Evolutionary conservation across 1,140 invertebrate species (phyloP).

Genomic region (Wiebesia pumilae): DNA sequence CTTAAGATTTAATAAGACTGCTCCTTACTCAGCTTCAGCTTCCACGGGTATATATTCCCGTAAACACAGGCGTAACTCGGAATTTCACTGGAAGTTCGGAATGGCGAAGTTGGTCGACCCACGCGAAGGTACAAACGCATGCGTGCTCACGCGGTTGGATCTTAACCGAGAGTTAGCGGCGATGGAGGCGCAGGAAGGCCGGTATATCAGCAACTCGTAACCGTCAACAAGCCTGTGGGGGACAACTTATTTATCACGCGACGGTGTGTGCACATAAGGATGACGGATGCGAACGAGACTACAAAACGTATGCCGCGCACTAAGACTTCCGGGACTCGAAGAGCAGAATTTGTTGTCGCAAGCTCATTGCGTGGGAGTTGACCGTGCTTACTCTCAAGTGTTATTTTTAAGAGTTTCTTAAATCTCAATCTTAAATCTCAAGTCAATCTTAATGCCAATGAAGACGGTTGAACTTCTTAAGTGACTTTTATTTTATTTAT

Average conservation of each 20-base stretch:
- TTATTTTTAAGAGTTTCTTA: no score
- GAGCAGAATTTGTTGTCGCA: no score
- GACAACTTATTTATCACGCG: conserved; percentile 30
- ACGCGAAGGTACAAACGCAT: not conserved
- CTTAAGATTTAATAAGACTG: conserved; percentile 45
- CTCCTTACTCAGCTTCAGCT: not conserved
- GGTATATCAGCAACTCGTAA: conserved; percentile 33
- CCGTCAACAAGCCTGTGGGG: conserved; percentile 12
- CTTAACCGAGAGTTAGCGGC: not conserved
- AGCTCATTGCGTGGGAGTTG: no score
- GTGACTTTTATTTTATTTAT: no score
- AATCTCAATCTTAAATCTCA: no score
- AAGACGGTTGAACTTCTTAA: no score
- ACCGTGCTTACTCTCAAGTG: no score
- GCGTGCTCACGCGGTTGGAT: not conserved
- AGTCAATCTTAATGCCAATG: no score
- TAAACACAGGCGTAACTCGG: conserved; percentile 1
- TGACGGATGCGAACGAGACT: not conserved
- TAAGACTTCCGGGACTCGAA: no score
- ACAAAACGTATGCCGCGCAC: not conserved
- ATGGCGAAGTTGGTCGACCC: not conserved
- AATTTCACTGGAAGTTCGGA: not conserved
- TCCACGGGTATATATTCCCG: not conserved
- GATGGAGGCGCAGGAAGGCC: not conserved
- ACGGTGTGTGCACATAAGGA: not conserved